A percentile compares a stretch with the other conserved stretches of the same genome.
Conservation (phyloP, 2,888 invertebrate genomes). For the Tachystola acroxantha region DNA sequence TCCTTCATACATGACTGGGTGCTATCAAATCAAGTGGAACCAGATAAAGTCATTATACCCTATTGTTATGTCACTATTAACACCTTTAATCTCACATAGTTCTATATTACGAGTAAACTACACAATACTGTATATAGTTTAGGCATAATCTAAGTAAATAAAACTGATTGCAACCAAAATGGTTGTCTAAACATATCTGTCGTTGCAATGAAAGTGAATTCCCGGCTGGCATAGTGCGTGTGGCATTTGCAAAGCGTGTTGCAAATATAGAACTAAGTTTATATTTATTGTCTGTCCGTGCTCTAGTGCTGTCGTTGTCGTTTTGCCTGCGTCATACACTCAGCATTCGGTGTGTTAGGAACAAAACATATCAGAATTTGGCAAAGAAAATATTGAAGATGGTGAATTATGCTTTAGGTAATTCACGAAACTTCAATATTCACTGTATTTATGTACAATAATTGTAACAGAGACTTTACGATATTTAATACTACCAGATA, state of each 20-base stretch:
- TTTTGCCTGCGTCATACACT: constrained; percentile 10
- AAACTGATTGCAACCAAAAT: background rate
- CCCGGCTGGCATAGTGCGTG: constrained; percentile 7
- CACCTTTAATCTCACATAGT: constrained; percentile 11
- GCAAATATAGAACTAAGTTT: constrained; percentile 43
- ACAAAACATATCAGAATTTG: too few relatives aligned
- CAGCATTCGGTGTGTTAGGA: background rate
- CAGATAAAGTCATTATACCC: constrained; percentile 2
- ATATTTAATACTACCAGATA: too few relatives aligned
- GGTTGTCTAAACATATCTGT: background rate
- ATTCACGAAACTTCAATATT: too few relatives aligned
- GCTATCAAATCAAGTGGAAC: background rate
- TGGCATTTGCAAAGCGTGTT: constrained; percentile 33
- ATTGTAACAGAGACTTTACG: too few relatives aligned
- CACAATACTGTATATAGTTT: background rate
- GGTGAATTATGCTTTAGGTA: too few relatives aligned
- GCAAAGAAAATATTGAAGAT: too few relatives aligned
- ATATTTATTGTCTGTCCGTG: constrained; percentile 39
- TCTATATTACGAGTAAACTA: background rate
- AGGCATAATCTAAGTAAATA: background rate
- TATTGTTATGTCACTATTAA: constrained; percentile 1
- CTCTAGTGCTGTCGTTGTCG: constrained; percentile 14
- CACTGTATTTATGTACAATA: too few relatives aligned
- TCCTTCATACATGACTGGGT: constrained; percentile 35
- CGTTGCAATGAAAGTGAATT: background rate